A percentile compares a stretch with the other conserved stretches of the same genome.
phyloP scores from a whole-genome alignment of 2,797 vertebrate species.

The Sphenodon punctatus region DNA sequence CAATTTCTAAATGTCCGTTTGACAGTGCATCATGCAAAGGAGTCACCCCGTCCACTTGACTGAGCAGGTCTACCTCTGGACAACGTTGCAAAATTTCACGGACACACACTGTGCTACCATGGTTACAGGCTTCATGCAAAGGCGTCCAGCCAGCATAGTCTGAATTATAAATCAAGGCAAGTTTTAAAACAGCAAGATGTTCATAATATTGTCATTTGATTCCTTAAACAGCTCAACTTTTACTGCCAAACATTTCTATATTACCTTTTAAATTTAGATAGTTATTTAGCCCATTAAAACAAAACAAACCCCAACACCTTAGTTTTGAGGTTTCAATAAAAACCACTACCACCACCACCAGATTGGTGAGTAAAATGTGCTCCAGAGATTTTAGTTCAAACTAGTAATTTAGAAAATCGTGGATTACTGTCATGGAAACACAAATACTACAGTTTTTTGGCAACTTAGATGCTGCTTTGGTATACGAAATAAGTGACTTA shows the following conservation, averaged over 20 bases:
- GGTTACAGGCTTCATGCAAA: conserved; percentile 97
- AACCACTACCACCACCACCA: too few species aligned
- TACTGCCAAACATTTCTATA: not conserved
- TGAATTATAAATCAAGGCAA: conserved; percentile 81
- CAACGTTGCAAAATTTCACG: conserved; percentile 86
- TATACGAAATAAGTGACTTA: conserved; percentile 76
- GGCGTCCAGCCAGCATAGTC: conserved; percentile 97
- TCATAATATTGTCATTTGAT: conserved; percentile 27
- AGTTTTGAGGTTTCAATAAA: not conserved
- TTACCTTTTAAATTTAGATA: not conserved
- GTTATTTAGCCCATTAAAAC: too few species aligned
- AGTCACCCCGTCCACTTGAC: conserved; percentile 90
- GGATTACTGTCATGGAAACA: not conserved
- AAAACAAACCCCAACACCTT: too few species aligned
- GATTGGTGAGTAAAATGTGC: not conserved
- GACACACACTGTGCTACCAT: conserved; percentile 91
- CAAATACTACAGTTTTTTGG: conserved; percentile 1
- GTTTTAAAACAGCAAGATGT: conserved; percentile 72
- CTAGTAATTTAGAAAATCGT: not conserved
- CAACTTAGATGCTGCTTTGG: conserved; percentile 23
- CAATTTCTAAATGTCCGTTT: conserved; percentile 88
- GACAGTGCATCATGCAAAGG: conserved; percentile 91
- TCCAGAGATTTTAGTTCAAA: not conserved
- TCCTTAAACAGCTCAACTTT: conserved; percentile 18
- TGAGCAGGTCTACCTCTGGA: conserved; percentile 86